phyloP scores from a whole-genome alignment of 1,140 invertebrate genomes.

The Hyposmocoma kahamanoa region DNA sequence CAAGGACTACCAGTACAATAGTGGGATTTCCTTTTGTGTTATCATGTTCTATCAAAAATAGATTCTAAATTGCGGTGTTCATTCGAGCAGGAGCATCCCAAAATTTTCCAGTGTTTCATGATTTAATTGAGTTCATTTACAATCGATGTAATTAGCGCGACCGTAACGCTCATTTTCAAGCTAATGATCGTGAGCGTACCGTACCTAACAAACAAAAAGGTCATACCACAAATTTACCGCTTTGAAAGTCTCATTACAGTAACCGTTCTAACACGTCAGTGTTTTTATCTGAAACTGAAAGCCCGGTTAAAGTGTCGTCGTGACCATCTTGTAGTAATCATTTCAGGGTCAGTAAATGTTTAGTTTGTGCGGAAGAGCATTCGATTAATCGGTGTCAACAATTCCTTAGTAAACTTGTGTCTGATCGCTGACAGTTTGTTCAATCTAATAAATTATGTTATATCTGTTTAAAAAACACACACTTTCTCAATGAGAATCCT shows the following conservation, averaged over 20 bases:
- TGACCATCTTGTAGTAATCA: too few species aligned
- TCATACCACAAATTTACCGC: neutral
- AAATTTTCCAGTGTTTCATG: neutral
- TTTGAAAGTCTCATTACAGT: neutral
- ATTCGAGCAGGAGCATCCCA: neutral
- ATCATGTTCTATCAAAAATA: neutral
- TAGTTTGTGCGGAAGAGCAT: neutral
- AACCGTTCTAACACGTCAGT: neutral
- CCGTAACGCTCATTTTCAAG: neutral
- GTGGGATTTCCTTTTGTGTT: conserved; percentile 2
- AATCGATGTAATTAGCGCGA: neutral
- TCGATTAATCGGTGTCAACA: neutral
- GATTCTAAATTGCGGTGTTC: neutral
- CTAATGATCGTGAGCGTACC: neutral
- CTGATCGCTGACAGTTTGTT: neutral
- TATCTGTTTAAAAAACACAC: neutral
- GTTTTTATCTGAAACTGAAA: too few species aligned
- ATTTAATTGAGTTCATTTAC: neutral
- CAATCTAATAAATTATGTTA: neutral
- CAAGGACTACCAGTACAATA: neutral
- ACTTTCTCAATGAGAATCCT: neutral
- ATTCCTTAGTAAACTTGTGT: neutral
- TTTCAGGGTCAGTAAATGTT: too few species aligned
- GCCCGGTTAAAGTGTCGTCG: too few species aligned
- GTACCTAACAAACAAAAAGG: neutral